Base-by-base conservation (phyloP, 1,140 invertebrate genomes). In the Bombus waltoni region DNA sequence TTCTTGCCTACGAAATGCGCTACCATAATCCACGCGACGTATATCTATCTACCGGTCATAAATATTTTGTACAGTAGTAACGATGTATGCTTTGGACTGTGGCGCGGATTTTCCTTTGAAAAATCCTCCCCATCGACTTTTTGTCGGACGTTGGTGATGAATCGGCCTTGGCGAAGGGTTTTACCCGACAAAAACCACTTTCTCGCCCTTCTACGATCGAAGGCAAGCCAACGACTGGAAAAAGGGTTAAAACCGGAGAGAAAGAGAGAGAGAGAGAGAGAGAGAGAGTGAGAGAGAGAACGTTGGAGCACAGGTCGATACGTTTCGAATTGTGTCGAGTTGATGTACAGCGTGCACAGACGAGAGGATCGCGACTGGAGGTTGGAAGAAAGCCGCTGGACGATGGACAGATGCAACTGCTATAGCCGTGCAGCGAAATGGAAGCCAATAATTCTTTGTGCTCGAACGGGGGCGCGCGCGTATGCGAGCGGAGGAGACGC, bases 381-480 rank as follows among this genome's bases (percentile, higher is more conserved):
- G 72, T 47, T 78, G 72, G 83, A 86, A 88, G 83, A 57, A 86
- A 84, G 22, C 65, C 28, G 68, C 13, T 44, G 62, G 75, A 77
- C 75, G 40, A 75, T 66, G 75, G 83, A 86, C 87, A 90, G 86
- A 90, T 87, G 85, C 87, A 59, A 83, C 57, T 75, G 71, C 59
- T 83, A 82, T 88, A 85, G 86, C 86, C 75, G 65, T 38, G 44
- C 68, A 77, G 70, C 44, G 65, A 83, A 90, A 90, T 90, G 87
- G 81, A 85, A 86, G 83, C 89, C 89, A 90, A 90, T 90, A 90
- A 90, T 90, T 90, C 89, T 90, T 90, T 90, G 83, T 86, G 65
- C 74, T 59, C 89, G 82, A 88, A 22, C 18, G 47, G 18, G 47
- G 6, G 18, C 47, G 47, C 47, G 18, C 47, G 47, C 47, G 47